Conservation (phyloP, 2,113 vertebrate genomes). For the Canis aureus region DNA sequence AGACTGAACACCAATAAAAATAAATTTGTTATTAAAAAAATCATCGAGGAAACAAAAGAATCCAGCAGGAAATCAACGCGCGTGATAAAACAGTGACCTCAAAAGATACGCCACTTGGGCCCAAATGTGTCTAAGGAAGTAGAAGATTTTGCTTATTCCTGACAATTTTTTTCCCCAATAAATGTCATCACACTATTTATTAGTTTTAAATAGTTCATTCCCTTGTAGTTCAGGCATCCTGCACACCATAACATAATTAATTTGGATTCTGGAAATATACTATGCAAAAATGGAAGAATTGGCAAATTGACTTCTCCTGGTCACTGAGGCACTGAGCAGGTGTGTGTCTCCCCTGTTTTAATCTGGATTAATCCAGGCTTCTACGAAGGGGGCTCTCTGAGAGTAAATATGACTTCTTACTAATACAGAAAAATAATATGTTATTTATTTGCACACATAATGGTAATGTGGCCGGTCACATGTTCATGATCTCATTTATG, state of each 20-base stretch:
- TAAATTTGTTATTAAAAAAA: neutral
- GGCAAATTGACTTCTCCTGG: neutral
- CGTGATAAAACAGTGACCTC: neutral
- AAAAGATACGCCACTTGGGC: neutral
- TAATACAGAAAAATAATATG: neutral
- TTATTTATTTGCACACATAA: slow-evolving; percentile 2
- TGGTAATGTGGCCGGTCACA: neutral
- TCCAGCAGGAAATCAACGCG: neutral
- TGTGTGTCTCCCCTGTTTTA: neutral
- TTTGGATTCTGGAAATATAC: neutral
- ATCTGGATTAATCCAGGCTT: neutral
- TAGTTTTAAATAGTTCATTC: neutral
- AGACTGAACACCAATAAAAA: too few relatives aligned
- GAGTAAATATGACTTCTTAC: neutral
- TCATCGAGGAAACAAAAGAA: neutral
- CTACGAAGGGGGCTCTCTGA: neutral
- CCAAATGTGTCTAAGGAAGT: neutral
- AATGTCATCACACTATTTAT: neutral
- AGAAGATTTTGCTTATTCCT: neutral
- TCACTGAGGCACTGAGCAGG: neutral
- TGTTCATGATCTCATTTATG: neutral
- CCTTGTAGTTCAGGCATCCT: neutral
- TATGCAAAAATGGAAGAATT: neutral
- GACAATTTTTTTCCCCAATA: neutral
- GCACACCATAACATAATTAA: neutral